A percentile compares a stretch with the other conserved stretches of the same genome.
Conservation (phyloP, 2,113 vertebrate genomes). For the Bettongia penicillata region DNA sequence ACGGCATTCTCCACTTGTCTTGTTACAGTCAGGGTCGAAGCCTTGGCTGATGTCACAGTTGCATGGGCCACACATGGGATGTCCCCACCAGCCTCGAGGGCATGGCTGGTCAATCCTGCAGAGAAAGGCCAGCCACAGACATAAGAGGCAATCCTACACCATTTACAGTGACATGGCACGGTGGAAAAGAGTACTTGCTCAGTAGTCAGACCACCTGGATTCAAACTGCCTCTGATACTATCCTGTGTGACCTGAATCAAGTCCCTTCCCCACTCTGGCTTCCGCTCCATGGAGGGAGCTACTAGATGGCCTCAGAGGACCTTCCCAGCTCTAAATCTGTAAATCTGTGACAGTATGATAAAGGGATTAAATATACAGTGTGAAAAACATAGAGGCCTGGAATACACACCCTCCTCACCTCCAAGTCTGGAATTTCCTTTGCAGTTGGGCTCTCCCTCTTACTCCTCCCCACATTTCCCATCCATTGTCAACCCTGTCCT, state of each 20-base stretch:
- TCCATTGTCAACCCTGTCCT: no score
- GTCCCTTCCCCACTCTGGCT: not conserved
- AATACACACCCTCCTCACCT: no score
- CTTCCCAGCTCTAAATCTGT: no score
- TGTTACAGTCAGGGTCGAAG: constrained; percentile 96
- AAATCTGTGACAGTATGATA: no score
- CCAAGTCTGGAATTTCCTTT: no score
- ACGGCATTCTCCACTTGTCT: constrained; percentile 93
- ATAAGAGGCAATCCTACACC: not conserved
- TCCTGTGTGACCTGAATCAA: not conserved
- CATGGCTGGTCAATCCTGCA: constrained; percentile 92
- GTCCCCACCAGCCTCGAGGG: constrained; percentile 96
- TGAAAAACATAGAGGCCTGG: no score
- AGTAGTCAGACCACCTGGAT: not conserved
- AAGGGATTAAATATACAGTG: no score
- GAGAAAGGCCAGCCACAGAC: constrained; percentile 1
- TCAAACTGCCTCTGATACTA: rapidly evolving
- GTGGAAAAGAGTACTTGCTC: no score
- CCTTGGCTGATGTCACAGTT: constrained; percentile 90
- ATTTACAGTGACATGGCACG: rapidly evolving
- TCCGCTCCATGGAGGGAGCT: not conserved
- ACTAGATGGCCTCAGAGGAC: not conserved
- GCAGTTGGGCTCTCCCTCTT: no score
- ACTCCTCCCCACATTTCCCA: no score
- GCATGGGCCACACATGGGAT: constrained; percentile 95